Evolutionary conservation across 2,797 vertebrate species (phyloP).

Genomic region (Cercopithecus hamlyni): DNA sequence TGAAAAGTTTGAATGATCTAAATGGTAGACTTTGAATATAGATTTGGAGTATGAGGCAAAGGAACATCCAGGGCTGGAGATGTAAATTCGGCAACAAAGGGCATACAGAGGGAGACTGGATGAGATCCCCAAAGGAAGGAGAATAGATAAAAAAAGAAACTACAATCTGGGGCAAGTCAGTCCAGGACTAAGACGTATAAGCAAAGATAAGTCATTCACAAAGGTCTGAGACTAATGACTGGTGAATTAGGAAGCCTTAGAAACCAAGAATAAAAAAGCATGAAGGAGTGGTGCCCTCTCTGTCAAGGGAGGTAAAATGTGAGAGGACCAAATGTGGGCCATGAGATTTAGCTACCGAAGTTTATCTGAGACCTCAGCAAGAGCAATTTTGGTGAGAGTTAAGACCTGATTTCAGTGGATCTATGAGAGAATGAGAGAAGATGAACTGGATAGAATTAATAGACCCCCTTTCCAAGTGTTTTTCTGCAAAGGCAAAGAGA

Average conservation of each 20-base stretch:
- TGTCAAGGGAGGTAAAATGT: background rate
- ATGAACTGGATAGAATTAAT: background rate
- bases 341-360: background rate
- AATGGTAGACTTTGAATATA: background rate
- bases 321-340: background rate
- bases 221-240: background rate
- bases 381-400: background rate
- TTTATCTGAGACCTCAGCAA: background rate
- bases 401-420: background rate
- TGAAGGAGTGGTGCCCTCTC: background rate
- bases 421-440: background rate
- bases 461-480: background rate
- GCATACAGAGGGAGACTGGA: background rate
- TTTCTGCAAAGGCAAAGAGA: background rate
- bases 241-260: background rate
- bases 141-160: background rate
- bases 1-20: background rate
- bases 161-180: background rate
- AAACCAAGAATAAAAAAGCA: background rate
- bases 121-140: background rate
- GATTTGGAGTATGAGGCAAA: background rate
- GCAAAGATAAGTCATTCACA: background rate
- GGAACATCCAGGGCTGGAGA: background rate
- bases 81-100: background rate
- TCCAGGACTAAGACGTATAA: background rate